Base-by-base conservation (phyloP, 2,888 invertebrate genomes). In the Dromius quadrimaculatus region DNA sequence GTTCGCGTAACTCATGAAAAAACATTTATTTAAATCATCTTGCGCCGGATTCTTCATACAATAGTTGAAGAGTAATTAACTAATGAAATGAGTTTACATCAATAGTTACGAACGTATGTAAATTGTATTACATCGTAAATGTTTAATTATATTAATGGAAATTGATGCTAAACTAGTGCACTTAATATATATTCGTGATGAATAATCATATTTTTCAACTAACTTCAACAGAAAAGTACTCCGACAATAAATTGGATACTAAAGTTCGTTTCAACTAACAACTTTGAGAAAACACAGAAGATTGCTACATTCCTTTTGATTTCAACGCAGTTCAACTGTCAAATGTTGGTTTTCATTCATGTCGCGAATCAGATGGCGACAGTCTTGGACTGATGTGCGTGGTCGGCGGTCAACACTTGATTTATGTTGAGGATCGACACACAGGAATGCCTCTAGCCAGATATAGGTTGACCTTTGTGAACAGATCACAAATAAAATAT, bases 1-100 rank as follows among this genome's bases (percentile, higher is more conserved):
- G 68, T 43, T 68, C 41, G 57, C 32, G 68, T 68, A 68, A 41
- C 68, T 68, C 68, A 68, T 68, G 68, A 68, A 68, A 68, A 68
- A 68, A 68, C 68, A 68, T 68, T 68, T 59, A 59, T 68, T 68
- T 59, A 68, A 68, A 59, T 66, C n/a, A 54, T 57, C 54, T 47
- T 45, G 34, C 50, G 50, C 50, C 22, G 54, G 54, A 22, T 65
- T 28, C 54, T 13, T 43, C 32, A 59, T 57, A 68, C 68, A 68
- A 68, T 68, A 68, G 57, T 41, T 11, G 13, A n/a, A 47, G 17
- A 32, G 64, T 22, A 65, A 65, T 65, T 65, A 65, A 54, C 65
- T 65, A 65, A 65, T 65, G 65, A 65, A 38, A 34, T 34, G 59
- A 17, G 34, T 36, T 59, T 9, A 36, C 36, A 34, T 22, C 22